Conservation (phyloP, 2,113 vertebrate species). For the Pluvianellus socialis region DNA sequence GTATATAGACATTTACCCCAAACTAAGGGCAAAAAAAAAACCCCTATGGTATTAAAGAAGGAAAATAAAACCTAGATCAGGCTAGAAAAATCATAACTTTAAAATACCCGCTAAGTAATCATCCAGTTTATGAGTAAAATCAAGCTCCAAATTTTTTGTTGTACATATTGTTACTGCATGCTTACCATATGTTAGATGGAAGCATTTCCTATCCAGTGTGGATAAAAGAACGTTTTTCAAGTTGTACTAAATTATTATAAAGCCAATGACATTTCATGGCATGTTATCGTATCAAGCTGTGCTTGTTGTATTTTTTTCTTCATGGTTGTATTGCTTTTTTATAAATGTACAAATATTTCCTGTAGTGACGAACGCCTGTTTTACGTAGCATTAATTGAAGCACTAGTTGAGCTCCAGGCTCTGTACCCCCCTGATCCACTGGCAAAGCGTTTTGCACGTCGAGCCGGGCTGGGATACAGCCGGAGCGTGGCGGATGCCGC, state of each 20-base stretch:
- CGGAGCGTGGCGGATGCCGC: fast-evolving
- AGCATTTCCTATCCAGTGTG: slow-evolving; percentile 74
- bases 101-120: not conserved
- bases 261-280: slow-evolving; percentile 80
- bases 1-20: not conserved
- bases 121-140: not conserved
- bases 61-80: not conserved
- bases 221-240: slow-evolving; percentile 75
- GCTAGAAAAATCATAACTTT: not conserved
- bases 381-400: slow-evolving; percentile 62
- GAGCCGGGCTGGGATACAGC: not conserved
- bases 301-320: slow-evolving; percentile 78
- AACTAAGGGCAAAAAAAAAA: not conserved
- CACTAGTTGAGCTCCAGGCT: not conserved
- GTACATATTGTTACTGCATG: slow-evolving; percentile 79
- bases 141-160: slow-evolving; percentile 69
- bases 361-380: slow-evolving; percentile 74
- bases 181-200: slow-evolving; percentile 76
- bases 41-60: not conserved
- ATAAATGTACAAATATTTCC: slow-evolving; percentile 72
- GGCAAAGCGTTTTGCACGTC: not conserved
- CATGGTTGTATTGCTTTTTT: slow-evolving; percentile 69
- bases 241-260: slow-evolving; percentile 88
- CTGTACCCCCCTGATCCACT: not conserved
- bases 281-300: slow-evolving; percentile 81